These are phyloP conservation scores for Taenioides sp. DNA, from an alignment of 2,797 vertebrate species.

Conservation along the genomic window DNA sequence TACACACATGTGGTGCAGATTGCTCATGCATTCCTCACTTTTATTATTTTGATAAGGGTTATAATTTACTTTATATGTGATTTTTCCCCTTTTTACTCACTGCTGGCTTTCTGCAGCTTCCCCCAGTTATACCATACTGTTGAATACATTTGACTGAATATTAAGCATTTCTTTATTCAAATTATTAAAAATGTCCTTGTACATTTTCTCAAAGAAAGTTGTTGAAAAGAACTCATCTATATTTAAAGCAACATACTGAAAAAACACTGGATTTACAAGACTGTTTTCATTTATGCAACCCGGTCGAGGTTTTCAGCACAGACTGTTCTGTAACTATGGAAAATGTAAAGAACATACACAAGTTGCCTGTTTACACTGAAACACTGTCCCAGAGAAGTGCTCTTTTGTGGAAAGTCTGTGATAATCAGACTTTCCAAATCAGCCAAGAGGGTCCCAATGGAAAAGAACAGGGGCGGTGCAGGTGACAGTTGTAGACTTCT, in stretches of 20 bases:
- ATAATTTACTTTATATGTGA: background rate
- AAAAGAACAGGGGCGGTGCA: conserved; percentile 42
- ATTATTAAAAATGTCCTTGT: too few relatives aligned
- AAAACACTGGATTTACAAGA: background rate
- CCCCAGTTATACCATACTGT: background rate
- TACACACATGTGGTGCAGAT: background rate
- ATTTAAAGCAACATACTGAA: too few relatives aligned
- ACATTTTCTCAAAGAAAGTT: too few relatives aligned
- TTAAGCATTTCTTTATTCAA: too few relatives aligned
- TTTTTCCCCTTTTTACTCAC: background rate
- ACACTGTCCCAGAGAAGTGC: background rate
- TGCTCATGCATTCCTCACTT: background rate
- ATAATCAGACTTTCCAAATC: conserved; percentile 67
- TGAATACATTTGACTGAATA: background rate
- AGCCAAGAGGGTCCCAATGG: conserved; percentile 46
- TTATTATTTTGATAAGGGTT: background rate
- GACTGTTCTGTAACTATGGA: background rate
- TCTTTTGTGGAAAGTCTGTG: background rate
- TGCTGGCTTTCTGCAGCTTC: background rate
- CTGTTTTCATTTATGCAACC: too few relatives aligned
- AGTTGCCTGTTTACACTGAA: background rate
- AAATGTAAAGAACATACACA: background rate
- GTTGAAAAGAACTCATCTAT: too few relatives aligned
- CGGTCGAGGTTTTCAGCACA: too few relatives aligned
- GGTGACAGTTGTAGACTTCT: too few relatives aligned